Evolutionary conservation across 2,888 invertebrate genomes (phyloP), one percentile per base, ranked within the genome.

Genomic region (Beris chalybata): DNA sequence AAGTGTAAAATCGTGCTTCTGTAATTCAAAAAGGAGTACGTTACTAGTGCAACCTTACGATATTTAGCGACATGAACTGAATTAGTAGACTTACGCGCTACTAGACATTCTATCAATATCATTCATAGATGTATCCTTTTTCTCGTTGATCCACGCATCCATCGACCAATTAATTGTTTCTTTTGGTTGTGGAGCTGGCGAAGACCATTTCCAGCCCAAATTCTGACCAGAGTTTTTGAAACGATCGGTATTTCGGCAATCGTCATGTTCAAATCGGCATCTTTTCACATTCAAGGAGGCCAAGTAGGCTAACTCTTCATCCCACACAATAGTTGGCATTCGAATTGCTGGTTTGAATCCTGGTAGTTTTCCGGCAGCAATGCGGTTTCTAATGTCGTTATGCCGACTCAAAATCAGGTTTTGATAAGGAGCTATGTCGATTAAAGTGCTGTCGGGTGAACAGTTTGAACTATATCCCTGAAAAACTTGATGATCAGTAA

Each of bases 181-280:
- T 5, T 12, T 32, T 3, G 47, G 4, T 7, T 31, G 29, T 12
- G 56, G 53, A 9, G 22, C 44, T 13, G 54, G n/a, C 13, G 22
- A 15, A 3, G 30, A 50, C 11, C 55, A 53, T 7, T 44, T 53
- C 11, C 22, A 64, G 3, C 45, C 53, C 12, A 95, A 29, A 32
- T 56, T 65, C 38, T 65, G 65, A 15, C 65, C 65, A 30, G 65
- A 55, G 9, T 52, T 13, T 22, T 22, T 48, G 22, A 52, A 66
- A 13, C 45, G 38, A 9, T 66, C 53, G 4, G 65, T 56, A 30
- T 55, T 57, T 5, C 65, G 55, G 31, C 65, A 65, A 2, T 55
- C 47, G 22, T 65, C 65, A 12, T 57, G 56, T 3, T 65, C 52
- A n/a, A 50, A 43, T 4, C 11, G 4, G 13, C 65, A 65, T 5